Percentiles rank a stretch among this genome's conserved stretches.
These are phyloP conservation scores for Acropora tenuis DNA, from an alignment of 64 coral and sea anemone genomes.

Conservation along the genomic window DNA sequence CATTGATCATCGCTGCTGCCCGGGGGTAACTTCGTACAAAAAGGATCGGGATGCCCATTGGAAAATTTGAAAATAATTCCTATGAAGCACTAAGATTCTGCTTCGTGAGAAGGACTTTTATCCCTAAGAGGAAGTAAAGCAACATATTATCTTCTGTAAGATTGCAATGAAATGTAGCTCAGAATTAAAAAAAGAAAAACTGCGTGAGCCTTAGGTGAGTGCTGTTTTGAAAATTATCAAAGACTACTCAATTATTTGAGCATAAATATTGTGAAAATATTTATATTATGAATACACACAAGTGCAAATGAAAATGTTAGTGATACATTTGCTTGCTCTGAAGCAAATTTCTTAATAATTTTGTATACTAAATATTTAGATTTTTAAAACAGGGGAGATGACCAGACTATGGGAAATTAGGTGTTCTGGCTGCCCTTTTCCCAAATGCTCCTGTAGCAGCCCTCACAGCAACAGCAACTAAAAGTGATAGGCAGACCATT, in stretches of 20 bases:
- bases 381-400: conserved; percentile 8
- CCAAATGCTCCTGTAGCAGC: conserved; percentile 8
- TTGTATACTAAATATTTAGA: neutral
- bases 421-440: conserved; percentile 13
- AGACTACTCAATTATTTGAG: neutral
- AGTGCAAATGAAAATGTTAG: neutral
- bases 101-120: neutral
- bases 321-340: neutral
- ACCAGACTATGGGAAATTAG: conserved; percentile 20
- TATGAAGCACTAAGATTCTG: neutral
- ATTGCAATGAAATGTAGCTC: neutral
- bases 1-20: neutral
- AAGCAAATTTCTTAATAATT: neutral
- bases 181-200: neutral
- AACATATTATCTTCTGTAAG: neutral
- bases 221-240: neutral
- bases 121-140: neutral
- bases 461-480: conserved; percentile 35
- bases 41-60: neutral
- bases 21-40: neutral
- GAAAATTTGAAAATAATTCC: neutral
- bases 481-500: conserved; percentile 1
- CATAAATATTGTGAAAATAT: neutral
- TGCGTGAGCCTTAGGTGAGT: neutral
- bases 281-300: neutral